These are phyloP conservation scores for Kuschelorhynchus macadamiae DNA, from an alignment of 2,888 invertebrate genomes.

Conservation along the genomic window DNA sequence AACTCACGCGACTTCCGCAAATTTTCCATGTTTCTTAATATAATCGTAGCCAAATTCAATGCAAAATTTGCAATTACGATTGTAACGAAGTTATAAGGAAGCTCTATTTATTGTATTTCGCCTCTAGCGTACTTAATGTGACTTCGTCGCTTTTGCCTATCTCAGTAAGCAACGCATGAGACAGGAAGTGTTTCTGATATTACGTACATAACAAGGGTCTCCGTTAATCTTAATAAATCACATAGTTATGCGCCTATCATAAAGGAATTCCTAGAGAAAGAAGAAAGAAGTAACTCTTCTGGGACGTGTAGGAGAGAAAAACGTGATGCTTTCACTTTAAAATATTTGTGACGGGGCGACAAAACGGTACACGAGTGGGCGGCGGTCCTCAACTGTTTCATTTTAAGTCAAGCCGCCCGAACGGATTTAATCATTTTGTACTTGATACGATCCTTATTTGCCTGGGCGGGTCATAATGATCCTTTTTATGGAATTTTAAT, in stretches of 20 bases:
- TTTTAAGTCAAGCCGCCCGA: neutral
- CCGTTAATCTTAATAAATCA: conserved; percentile 45
- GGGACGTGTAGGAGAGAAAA: conserved; percentile 31
- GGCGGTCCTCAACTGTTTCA: conserved; percentile 28
- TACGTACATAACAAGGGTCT: conserved; percentile 35
- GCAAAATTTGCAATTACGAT: too few species aligned
- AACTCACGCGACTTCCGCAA: too few species aligned
- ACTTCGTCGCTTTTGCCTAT: neutral
- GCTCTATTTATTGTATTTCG: too few species aligned
- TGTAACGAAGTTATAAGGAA: too few species aligned
- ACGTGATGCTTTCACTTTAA: conserved; percentile 39
- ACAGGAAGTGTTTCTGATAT: conserved; percentile 39
- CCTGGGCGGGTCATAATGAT: too few species aligned
- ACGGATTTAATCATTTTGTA: too few species aligned
- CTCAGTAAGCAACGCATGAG: neutral
- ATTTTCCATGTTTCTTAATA: too few species aligned
- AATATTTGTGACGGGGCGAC: conserved; percentile 27
- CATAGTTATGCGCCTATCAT: conserved; percentile 34
- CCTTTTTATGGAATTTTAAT: too few species aligned
- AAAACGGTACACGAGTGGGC: conserved; percentile 36
- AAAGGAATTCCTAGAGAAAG: conserved; percentile 37
- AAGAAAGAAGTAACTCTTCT: conserved; percentile 18
- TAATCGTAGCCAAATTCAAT: too few species aligned
- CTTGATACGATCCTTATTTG: too few species aligned
- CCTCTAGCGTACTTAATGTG: neutral